These are phyloP conservation scores for Propithecus perrieri DNA, from an alignment of 2,797 vertebrate genomes.

Conservation along the genomic window DNA sequence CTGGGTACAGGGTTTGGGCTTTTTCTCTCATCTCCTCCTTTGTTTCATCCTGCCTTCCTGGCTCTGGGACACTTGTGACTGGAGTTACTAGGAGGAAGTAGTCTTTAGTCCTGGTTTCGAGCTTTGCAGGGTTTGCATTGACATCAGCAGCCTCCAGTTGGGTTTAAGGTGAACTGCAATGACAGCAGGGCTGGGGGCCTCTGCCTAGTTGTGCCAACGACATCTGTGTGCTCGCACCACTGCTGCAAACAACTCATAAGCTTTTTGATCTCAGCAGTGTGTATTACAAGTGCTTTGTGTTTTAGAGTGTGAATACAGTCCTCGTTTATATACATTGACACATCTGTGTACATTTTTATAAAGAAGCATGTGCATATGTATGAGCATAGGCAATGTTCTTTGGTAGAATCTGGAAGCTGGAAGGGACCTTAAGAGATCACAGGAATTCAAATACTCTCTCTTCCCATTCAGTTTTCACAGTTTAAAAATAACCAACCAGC, in stretches of 20 bases:
- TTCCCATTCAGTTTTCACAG: constrained; percentile 38
- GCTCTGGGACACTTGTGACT: background rate
- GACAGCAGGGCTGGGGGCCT: background rate
- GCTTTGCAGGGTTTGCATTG: background rate
- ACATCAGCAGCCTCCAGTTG: background rate
- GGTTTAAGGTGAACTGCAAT: background rate
- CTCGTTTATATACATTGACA: constrained; percentile 25
- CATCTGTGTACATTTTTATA: constrained; percentile 29
- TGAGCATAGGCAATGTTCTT: constrained; percentile 37
- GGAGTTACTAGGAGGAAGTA: background rate
- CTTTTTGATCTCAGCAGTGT: background rate
- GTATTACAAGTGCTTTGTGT: constrained; percentile 42
- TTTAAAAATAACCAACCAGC: constrained; percentile 60
- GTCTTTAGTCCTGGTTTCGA: background rate
- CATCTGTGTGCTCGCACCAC: background rate
- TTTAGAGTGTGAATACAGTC: constrained; percentile 46
- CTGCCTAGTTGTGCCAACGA: background rate
- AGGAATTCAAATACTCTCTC: constrained; percentile 31
- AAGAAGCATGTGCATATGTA: constrained; percentile 47
- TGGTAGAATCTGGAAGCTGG: constrained; percentile 51
- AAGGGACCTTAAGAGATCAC: constrained; percentile 46
- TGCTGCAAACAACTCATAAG: background rate
- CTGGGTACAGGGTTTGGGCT: background rate
- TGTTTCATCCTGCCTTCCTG: background rate
- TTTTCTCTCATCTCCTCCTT: background rate